These are phyloP conservation scores for Podocnemis expansa DNA, from an alignment of 2,113 vertebrate genomes.

Conservation along the genomic window DNA sequence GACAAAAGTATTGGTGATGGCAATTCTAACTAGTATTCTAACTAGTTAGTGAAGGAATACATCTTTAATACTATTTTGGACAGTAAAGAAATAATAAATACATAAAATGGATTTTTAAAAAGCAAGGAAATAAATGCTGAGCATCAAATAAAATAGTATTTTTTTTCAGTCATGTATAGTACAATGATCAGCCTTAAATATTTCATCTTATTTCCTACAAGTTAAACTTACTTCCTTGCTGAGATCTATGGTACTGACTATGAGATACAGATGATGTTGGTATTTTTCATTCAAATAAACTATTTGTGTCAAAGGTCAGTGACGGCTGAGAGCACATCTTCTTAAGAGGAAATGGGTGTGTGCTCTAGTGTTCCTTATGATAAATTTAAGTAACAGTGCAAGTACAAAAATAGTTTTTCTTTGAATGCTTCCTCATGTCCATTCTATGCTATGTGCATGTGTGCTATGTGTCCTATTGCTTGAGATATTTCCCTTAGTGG, in stretches of 20 bases:
- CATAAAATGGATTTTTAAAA: not conserved
- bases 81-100: constrained; percentile 43
- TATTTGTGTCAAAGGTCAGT: not conserved
- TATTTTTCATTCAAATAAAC: not conserved
- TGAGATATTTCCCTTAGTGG: no score
- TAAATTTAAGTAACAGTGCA: rapidly evolving
- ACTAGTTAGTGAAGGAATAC: constrained; percentile 19
- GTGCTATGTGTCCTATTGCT: no score
- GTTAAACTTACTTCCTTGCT: not conserved
- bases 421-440: no score
- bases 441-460: no score
- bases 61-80: not conserved
- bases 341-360: not conserved
- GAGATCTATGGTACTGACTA: constrained; percentile 6
- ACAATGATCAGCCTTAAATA: not conserved
- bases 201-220: constrained; percentile 21
- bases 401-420: not conserved
- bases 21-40: not conserved
- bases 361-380: not conserved
- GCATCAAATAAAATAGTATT: not conserved
- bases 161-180: not conserved
- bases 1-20: not conserved
- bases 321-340: not conserved
- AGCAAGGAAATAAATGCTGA: not conserved
- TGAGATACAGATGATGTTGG: not conserved